phyloP scores from a whole-genome alignment of 2,888 invertebrate species.

The Latrodectus hesperus region DNA sequence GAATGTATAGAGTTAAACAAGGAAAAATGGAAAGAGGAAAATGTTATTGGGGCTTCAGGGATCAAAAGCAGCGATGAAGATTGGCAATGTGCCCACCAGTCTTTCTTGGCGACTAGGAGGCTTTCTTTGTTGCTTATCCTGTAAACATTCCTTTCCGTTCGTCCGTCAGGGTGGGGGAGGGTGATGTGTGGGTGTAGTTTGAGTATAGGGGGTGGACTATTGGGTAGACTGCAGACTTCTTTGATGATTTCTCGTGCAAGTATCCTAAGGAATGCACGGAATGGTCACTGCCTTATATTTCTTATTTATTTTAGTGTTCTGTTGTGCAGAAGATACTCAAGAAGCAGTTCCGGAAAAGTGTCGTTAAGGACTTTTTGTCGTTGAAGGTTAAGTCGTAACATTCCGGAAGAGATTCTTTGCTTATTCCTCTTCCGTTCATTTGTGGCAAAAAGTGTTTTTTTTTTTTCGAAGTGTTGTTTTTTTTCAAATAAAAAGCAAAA shows the following conservation, averaged over 20 bases:
- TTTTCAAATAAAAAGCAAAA: background rate
- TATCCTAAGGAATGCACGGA: conserved; percentile 40
- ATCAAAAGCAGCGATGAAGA: conserved; percentile 41
- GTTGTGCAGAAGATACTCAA: conserved; percentile 1
- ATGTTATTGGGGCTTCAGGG: conserved; percentile 28
- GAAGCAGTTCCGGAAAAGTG: conserved; percentile 16
- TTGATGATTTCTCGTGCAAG: background rate
- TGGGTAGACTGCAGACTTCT: background rate
- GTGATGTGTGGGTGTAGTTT: conserved; percentile 28
- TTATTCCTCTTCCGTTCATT: too few species aligned
- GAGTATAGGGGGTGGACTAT: conserved; percentile 2
- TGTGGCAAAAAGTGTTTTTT: too few species aligned
- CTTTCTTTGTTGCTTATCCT: conserved; percentile 26
- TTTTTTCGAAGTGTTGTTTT: background rate
- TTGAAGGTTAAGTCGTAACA: conserved; percentile 25
- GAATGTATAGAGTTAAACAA: conserved; percentile 1
- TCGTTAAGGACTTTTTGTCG: conserved; percentile 48
- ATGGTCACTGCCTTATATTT: conserved; percentile 25
- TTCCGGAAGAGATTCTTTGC: conserved; percentile 22
- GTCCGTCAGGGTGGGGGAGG: background rate
- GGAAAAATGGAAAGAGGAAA: conserved; percentile 1
- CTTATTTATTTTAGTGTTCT: conserved; percentile 11
- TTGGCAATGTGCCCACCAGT: conserved; percentile 49
- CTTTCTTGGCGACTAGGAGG: background rate
- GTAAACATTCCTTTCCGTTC: conserved; percentile 36